Percentiles rank a stretch among this genome's conserved stretches.
Evolutionary conservation across 30 jellyfish, hydroid and myxozoan species (phyloP).

Genomic region (Cassiopea andromeda): DNA sequence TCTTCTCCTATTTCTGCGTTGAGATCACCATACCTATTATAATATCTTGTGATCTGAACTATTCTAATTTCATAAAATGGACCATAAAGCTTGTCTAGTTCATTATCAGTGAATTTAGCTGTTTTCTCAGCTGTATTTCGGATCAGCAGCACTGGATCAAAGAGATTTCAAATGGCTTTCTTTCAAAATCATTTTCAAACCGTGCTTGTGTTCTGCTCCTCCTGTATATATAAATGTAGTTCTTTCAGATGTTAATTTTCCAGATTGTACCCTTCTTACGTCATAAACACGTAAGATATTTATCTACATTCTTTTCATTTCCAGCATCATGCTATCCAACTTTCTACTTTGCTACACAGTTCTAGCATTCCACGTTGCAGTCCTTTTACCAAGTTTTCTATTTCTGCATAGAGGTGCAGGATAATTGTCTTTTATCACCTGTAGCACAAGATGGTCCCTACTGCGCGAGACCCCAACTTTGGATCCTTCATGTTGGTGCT

Average conservation of each 20-base stretch:
- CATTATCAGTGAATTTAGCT: not conserved
- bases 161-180: not conserved
- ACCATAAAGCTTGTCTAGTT: slow-evolving; percentile 1
- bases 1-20: not conserved
- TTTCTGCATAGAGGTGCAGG: not conserved
- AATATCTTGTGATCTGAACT: slow-evolving; percentile 7
- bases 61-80: not conserved
- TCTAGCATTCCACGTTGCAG: slow-evolving; percentile 50
- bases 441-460: not conserved
- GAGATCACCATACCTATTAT: slow-evolving; percentile 1
- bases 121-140: not conserved
- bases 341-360: not conserved
- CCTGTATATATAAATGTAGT: slow-evolving; percentile 1
- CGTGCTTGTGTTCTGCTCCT: slow-evolving; percentile 7
- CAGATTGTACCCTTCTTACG: slow-evolving; percentile 2
- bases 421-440: slow-evolving; percentile 12
- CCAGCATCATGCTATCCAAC: not conserved
- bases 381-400: not conserved
- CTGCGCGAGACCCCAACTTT: not conserved
- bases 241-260: slow-evolving; percentile 8
- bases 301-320: not conserved
- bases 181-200: not conserved
- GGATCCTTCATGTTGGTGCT: not conserved
- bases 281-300: not conserved
- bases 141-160: not conserved